These are phyloP conservation scores for Augochlora pura DNA, from an alignment of 1,140 invertebrate species.

Conservation along the genomic window DNA sequence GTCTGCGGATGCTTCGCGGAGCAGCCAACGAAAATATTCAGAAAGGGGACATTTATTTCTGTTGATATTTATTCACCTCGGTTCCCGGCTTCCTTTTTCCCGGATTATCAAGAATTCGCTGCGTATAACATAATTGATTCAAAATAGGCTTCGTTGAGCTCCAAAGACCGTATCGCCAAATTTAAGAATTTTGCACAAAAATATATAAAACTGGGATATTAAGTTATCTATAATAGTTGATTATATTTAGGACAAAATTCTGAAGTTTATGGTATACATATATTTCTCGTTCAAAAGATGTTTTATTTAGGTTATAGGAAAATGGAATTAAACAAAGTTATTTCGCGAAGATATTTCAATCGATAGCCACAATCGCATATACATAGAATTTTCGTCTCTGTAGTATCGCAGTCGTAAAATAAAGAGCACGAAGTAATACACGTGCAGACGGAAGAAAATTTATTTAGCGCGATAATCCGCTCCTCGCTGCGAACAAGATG, in stretches of 20 bases:
- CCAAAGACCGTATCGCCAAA: no score
- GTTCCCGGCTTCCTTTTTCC: no score
- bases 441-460: neutral
- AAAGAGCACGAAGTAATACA: neutral
- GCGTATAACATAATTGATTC: no score
- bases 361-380: neutral
- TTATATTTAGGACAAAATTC: neutral
- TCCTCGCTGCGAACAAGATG: neutral
- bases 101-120: no score
- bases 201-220: no score
- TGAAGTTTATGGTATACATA: neutral
- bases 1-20: neutral
- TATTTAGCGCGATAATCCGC: constrained; percentile 17
- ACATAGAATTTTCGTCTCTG: no score
- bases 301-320: neutral
- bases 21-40: neutral
- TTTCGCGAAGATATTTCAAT: neutral
- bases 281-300: neutral
- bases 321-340: no score
- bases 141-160: no score
- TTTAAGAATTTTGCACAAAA: no score
- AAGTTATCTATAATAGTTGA: no score
- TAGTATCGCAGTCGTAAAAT: no score
- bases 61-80: no score
- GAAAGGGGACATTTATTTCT: constrained; percentile 10